A percentile compares a stretch with the other conserved stretches of the same genome.
phyloP scores from a whole-genome alignment of 2,113 vertebrate genomes.

The Pangasianodon hypophthalmus region DNA sequence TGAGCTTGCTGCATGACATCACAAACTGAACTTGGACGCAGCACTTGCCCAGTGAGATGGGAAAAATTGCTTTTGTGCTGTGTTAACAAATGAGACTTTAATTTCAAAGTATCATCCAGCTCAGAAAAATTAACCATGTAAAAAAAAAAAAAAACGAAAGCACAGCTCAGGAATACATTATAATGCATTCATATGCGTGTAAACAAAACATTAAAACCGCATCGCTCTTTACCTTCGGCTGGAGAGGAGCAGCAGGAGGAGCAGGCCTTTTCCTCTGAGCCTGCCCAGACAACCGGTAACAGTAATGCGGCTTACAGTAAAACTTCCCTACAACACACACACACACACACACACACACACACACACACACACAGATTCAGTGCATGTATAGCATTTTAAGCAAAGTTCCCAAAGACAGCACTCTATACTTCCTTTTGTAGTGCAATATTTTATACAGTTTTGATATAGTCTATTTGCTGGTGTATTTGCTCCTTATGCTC shows the following conservation, averaged over 20 bases:
- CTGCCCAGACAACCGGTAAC: slow-evolving; percentile 89
- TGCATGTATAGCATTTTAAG: background rate
- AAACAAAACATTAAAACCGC: background rate
- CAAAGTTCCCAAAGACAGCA: background rate
- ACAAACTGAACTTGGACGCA: background rate
- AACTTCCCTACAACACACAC: slow-evolving; percentile 85
- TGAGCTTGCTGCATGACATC: background rate
- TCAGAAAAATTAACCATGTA: background rate
- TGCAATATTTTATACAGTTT: background rate
- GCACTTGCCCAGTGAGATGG: background rate
- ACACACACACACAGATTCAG: slow-evolving; percentile 14
- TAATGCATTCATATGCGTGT: background rate
- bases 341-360: slow-evolving; percentile 32
- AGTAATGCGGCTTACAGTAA: slow-evolving; percentile 99
- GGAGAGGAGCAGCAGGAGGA: slow-evolving; percentile 72
- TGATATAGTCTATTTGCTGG: background rate
- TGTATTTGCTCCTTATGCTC: background rate
- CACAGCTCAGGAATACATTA: background rate
- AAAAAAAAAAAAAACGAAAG: background rate
- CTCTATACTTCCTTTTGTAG: background rate
- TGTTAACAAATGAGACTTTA: background rate
- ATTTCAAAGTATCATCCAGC: background rate
- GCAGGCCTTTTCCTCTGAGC: slow-evolving; percentile 93
- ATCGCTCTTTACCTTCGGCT: slow-evolving; percentile 78
- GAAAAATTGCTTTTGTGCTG: background rate